Evolutionary conservation across 2,113 vertebrate species (phyloP), one percentile per base, ranked within the genome.

Genomic region (Xerus inauris): DNA sequence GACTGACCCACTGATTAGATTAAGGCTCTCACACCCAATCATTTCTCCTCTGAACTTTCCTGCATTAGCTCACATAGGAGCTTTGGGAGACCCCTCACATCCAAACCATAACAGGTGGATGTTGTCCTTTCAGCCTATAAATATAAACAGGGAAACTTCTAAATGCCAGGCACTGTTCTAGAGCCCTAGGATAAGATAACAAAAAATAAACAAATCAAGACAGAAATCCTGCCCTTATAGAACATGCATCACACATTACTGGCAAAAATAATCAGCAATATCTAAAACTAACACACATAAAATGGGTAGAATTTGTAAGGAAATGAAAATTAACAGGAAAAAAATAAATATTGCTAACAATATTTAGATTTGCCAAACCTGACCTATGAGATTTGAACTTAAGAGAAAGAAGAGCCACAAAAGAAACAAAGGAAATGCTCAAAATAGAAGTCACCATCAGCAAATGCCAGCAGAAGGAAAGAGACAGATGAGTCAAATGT

Each of bases 401-500:
- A 19, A 42, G 32, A 80, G 89, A 59, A 85, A 83, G 30, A 80
- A 86, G 1, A 35, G 17, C 12, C 82, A 54, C 16, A 76, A 85
- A 91, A 72, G 28, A 77, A 84, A 82, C 9, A 47, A 77, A 62
- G 14, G 81, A 67, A 96, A 83, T 2, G 17, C 35, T 38, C n/a
- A 12, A 22, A 59, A 87, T 1, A 57, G 16, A 87, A 45, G 65
- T 85, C 51, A 72, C 1, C n/a, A 22, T n/a, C 77, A 75, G 69
- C 73, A 93, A 85, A 81, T 93, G 65, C 22, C 51, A 42, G 28
- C 13, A 7, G 14, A 49, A 81, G 38, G 54, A 20, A 75, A 81
- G 83, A 94, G 81, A 93, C 2, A 51, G 75, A 73, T 69, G 87
- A 95, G 59, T 81, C 89, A 81, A 91, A 65, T 42, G 62, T 57